Evolutionary conservation across 2,113 vertebrate species (phyloP), one percentile per base, ranked within the genome.

Genomic region (Philantomba maxwellii): DNA sequence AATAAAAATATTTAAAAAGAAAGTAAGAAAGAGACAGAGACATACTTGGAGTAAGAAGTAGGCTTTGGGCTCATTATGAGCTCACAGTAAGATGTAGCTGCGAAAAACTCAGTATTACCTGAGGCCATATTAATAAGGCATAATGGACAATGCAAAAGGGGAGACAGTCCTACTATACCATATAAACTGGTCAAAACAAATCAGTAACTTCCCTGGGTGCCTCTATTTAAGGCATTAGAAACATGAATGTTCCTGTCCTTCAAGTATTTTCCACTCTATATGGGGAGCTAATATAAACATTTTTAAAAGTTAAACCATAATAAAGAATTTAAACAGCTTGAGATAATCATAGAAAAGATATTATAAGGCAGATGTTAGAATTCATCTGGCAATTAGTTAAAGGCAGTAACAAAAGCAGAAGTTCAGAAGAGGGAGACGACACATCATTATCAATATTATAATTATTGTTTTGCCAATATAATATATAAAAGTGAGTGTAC

Each of bases 281-380:
- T 77, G 15, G 8, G 33, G 33, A 90, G 19, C 70, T 96, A 95
- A 92, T 15, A 82, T 49, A 91, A 95, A 87, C 47, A 92, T 28
- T 85, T 47, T 66, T 62, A 95, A 91, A 83, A 47, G 43, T 78
- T 86, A 94, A 77, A 77, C 36, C 47, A 87, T 78, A 88, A 92
- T 66, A 92, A 92, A 75, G 10, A 90, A 94, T 77, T 96, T 87
- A 89, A 95, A 88, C 12, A 87, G 62, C 14, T 96, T 89, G 86
- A 83, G 70, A 66, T n/a, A 94, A 92, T 12, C 6, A 58, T 9
- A 95, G 64, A 84, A 91, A 89, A 94, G 17, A 62, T 89, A 66
- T 77, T 89, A 89, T 82, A 95, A 89, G 85, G 39, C 2, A 19
- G 62, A 25, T 47, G 70, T 87, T 70, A 93, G n/a, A 95, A 92